Evolutionary conservation across 1,140 invertebrate species (phyloP).

Genomic region (Tetraneura akinire): DNA sequence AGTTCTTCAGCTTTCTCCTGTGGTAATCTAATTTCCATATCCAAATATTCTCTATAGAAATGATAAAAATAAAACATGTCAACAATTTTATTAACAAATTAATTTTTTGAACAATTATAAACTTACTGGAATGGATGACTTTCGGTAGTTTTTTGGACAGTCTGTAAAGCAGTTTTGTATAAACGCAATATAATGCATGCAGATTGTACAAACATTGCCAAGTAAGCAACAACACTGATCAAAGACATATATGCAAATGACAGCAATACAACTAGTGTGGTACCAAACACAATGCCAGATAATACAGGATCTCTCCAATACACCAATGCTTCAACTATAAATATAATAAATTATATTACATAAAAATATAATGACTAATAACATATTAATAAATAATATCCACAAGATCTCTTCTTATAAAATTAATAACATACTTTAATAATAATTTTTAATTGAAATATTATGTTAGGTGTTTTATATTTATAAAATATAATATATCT

Average conservation of each 20-base stretch:
- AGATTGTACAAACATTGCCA: conserved; percentile 78
- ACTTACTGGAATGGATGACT: conserved; percentile 96
- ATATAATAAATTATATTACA: conserved; percentile 53
- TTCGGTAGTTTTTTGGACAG: conserved; percentile 94
- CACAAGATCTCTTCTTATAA: too few species aligned
- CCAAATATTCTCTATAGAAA: conserved; percentile 77
- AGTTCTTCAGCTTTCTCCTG: conserved; percentile 86
- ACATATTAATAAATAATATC: too few species aligned
- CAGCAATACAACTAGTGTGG: conserved; percentile 80
- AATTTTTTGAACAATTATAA: too few species aligned
- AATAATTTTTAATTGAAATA: too few species aligned
- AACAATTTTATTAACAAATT: neutral
- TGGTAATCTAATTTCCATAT: conserved; percentile 80
- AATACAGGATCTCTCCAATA: conserved; percentile 96
- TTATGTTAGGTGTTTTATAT: too few species aligned
- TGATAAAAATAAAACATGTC: conserved; percentile 34
- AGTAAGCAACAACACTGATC: conserved; percentile 92
- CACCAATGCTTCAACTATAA: conserved; percentile 90
- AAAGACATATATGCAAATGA: conserved; percentile 92
- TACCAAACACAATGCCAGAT: conserved; percentile 88
- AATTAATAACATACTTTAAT: too few species aligned
- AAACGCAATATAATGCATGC: conserved; percentile 89
- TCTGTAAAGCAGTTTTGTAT: conserved; percentile 93
- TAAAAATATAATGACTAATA: too few species aligned
- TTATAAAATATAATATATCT: too few species aligned